phyloP scores from a whole-genome alignment of 2,888 invertebrate species.

The Harpalus rufipes region DNA sequence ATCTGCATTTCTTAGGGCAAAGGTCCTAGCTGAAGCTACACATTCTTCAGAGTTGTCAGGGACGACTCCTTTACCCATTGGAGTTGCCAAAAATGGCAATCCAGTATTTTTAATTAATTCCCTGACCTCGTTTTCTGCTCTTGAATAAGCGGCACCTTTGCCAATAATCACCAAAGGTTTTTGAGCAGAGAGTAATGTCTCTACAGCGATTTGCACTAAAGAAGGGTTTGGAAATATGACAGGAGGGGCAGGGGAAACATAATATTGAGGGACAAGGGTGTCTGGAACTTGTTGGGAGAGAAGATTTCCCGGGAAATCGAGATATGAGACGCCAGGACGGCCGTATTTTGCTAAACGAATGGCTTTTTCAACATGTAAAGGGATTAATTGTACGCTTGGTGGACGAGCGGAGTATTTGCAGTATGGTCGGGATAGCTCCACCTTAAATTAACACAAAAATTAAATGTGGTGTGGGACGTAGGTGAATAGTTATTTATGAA shows the following conservation, averaged over 20 bases:
- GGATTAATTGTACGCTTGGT: conserved; percentile 89
- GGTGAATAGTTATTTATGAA: too few relatives aligned
- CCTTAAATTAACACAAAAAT: conserved; percentile 74
- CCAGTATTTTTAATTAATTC: conserved; percentile 85
- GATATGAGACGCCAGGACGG: conserved; percentile 92
- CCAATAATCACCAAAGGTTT: conserved; percentile 91
- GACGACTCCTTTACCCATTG: conserved; percentile 95
- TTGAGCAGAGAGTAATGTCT: conserved; percentile 84
- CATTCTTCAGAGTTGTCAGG: conserved; percentile 85
- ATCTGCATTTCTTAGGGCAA: conserved; percentile 92
- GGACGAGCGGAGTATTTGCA: conserved; percentile 96
- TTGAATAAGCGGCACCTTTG: conserved; percentile 84
- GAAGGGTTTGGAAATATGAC: conserved; percentile 85
- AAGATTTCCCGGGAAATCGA: conserved; percentile 95
- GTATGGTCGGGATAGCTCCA: conserved; percentile 91
- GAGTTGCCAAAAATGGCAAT: conserved; percentile 95
- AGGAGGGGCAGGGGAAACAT: conserved; percentile 82
- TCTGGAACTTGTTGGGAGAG: conserved; percentile 79
- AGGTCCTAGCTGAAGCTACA: conserved; percentile 92
- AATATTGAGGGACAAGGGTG: conserved; percentile 76
- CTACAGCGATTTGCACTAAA: conserved; percentile 85
- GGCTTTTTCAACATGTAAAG: conserved; percentile 95
- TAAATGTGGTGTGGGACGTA: too few relatives aligned
- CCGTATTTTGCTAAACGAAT: conserved; percentile 90
- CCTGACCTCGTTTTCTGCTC: conserved; percentile 86